phyloP scores from a whole-genome alignment of 2,888 invertebrate species.

The Galerucella nymphaeae region DNA sequence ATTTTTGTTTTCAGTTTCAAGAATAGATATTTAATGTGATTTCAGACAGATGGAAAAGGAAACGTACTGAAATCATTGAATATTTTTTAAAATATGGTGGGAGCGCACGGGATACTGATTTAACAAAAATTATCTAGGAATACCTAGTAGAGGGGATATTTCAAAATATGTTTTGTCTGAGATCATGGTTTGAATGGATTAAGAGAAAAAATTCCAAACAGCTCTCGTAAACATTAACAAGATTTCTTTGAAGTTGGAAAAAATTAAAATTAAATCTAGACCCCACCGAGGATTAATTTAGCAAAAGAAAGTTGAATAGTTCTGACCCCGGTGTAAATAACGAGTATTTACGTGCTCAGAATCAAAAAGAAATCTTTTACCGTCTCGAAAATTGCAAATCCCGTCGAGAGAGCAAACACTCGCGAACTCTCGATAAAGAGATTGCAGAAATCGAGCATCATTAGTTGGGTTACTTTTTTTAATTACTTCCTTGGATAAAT shows the following conservation, averaged over 20 bases:
- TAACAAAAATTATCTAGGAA: too few species aligned
- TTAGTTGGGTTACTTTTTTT: conserved; percentile 41
- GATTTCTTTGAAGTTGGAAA: too few species aligned
- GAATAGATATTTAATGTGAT: neutral
- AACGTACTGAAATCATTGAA: too few species aligned
- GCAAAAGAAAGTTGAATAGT: conserved; percentile 44
- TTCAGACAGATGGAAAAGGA: neutral
- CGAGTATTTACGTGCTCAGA: conserved; percentile 46
- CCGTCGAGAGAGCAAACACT: conserved; percentile 27
- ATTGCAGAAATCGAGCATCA: conserved; percentile 42
- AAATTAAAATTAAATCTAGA: neutral
- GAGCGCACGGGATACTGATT: too few species aligned
- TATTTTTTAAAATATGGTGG: too few species aligned
- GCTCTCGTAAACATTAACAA: too few species aligned
- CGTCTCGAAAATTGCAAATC: conserved; percentile 32
- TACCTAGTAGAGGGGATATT: too few species aligned
- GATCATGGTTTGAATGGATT: too few species aligned
- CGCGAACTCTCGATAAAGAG: conserved; percentile 35
- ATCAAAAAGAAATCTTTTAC: conserved; percentile 31
- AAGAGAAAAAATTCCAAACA: too few species aligned
- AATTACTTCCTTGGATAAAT: conserved; percentile 47
- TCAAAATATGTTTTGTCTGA: too few species aligned
- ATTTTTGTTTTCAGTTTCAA: neutral
- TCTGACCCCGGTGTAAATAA: conserved; percentile 49
- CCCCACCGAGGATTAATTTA: neutral